Conservation (phyloP, 2,113 vertebrate species). For the Sinocyclocheilus rhinocerous region DNA sequence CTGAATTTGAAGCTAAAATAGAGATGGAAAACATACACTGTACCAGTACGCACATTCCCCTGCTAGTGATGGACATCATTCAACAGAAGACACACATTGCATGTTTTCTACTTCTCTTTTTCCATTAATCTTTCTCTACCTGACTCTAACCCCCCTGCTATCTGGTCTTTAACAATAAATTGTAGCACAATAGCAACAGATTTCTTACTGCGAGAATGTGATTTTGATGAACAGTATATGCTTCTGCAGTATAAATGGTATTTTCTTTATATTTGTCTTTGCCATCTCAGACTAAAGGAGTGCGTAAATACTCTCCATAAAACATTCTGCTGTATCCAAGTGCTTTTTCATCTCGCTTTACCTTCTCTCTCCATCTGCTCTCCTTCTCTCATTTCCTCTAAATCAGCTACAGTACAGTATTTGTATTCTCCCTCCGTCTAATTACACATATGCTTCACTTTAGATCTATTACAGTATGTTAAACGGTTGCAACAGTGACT, state of each 20-base stretch:
- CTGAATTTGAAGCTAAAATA: neutral
- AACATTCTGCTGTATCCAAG: neutral
- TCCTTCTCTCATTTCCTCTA: slow-evolving; percentile 25
- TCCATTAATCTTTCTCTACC: neutral
- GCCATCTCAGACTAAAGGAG: neutral
- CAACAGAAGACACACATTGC: neutral
- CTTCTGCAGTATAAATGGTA: neutral
- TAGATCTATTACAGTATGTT: neutral
- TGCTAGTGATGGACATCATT: slow-evolving; percentile 3
- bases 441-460: slow-evolving; percentile 6
- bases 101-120: neutral
- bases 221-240: neutral
- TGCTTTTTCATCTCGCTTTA: slow-evolving; percentile 5
- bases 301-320: slow-evolving; percentile 6
- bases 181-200: neutral
- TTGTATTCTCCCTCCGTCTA: neutral
- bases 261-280: neutral
- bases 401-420: slow-evolving; percentile 8
- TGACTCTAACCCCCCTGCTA: no score
- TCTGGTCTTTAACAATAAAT: neutral
- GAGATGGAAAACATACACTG: slow-evolving; percentile 10
- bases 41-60: neutral
- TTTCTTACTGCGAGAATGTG: neutral
- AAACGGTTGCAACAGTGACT: neutral
- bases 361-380: slow-evolving; percentile 19